A percentile compares a stretch with the other conserved stretches of the same genome.
Conservation (phyloP, 2,888 invertebrate species). For the Conomelus anceps region DNA sequence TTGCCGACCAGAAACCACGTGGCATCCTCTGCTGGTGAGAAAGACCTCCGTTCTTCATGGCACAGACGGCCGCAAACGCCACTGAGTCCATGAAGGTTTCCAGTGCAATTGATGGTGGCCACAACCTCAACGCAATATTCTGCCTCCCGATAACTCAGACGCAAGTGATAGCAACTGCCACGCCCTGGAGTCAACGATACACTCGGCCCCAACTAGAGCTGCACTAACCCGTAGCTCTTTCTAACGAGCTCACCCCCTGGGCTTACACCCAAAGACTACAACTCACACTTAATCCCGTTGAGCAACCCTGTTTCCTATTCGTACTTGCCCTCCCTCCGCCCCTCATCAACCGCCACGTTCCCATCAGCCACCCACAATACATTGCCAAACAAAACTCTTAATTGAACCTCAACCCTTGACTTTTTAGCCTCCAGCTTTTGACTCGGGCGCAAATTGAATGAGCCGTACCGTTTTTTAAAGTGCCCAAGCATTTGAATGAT, state of each 20-base stretch:
- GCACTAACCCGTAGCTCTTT: neutral
- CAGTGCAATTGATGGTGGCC: slow-evolving; percentile 6
- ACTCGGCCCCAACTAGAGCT: neutral
- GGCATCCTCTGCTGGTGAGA: neutral
- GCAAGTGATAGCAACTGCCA: neutral
- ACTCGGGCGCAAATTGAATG: neutral
- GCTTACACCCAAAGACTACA: neutral
- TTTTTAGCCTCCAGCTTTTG: neutral
- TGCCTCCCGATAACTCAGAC: slow-evolving; percentile 1
- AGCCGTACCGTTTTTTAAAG: neutral
- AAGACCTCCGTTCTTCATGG: neutral
- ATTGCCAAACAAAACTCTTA: neutral
- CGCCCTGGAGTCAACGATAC: neutral
- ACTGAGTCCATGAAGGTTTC: neutral
- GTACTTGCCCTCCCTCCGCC: no score
- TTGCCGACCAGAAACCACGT: neutral
- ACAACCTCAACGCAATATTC: neutral
- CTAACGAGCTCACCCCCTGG: neutral
- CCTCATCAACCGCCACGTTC: no score
- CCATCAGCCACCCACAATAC: neutral
- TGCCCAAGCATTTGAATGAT: neutral
- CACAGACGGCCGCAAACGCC: neutral
- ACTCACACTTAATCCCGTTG: neutral
- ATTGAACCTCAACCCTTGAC: neutral
- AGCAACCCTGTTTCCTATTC: neutral